Evolutionary conservation across 2,888 invertebrate species (phyloP).

Genomic region (Lamproptera curius): DNA sequence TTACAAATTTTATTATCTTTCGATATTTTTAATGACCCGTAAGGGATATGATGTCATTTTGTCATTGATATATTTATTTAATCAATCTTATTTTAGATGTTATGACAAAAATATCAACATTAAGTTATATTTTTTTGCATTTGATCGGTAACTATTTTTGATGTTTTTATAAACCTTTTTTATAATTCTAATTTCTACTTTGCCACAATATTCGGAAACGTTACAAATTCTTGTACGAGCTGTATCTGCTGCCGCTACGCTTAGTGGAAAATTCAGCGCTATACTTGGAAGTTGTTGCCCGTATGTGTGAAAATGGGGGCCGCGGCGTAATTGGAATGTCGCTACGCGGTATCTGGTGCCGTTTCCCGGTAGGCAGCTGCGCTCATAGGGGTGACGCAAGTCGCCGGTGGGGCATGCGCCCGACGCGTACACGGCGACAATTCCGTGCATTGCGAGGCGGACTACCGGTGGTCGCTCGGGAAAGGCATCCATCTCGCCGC

Average conservation of each 20-base stretch:
- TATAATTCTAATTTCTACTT: too few relatives aligned
- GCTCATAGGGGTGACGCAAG: constrained; percentile 23
- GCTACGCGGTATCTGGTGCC: constrained; percentile 17
- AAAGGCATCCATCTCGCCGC: constrained; percentile 46
- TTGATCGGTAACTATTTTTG: too few relatives aligned
- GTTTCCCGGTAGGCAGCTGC: constrained; percentile 13
- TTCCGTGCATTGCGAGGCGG: constrained; percentile 29
- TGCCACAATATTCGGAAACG: too few relatives aligned
- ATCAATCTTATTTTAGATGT: too few relatives aligned
- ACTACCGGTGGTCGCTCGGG: constrained; percentile 32
- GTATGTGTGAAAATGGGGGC: constrained; percentile 3
- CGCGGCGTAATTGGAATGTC: constrained; percentile 11
- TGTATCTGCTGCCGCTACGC: constrained; percentile 10
- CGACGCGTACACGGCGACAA: constrained; percentile 25
- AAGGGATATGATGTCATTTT: too few relatives aligned
- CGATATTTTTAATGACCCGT: too few relatives aligned
- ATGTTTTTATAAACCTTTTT: too few relatives aligned
- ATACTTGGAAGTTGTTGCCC: constrained; percentile 17
- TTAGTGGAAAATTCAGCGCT: constrained; percentile 16
- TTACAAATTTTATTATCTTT: too few relatives aligned
- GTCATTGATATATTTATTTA: too few relatives aligned
- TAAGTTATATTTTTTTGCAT: too few relatives aligned
- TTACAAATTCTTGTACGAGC: constrained; percentile 1
- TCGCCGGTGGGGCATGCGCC: constrained; percentile 13
- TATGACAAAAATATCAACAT: too few relatives aligned